phyloP scores from a whole-genome alignment of 2,113 vertebrate genomes.

The Pelecanoides urinatrix region DNA sequence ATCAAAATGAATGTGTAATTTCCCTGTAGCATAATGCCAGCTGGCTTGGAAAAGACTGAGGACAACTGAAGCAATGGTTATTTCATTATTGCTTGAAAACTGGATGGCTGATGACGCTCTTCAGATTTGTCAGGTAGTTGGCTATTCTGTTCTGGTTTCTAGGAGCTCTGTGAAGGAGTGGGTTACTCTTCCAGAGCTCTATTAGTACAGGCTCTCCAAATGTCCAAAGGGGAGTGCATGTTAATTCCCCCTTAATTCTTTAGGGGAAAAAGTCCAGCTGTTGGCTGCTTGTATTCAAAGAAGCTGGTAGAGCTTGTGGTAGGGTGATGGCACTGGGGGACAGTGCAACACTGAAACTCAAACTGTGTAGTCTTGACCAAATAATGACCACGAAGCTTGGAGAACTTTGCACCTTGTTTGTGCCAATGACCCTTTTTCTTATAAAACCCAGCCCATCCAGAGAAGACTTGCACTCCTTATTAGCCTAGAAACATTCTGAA shows the following conservation, averaged over 20 bases:
- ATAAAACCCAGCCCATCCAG: neutral
- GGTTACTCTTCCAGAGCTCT: neutral
- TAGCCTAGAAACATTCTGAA: neutral
- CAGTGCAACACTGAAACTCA: neutral
- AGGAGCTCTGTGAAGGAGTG: neutral
- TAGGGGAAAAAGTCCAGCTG: neutral
- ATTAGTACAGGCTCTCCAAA: neutral
- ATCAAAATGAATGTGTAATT: neutral
- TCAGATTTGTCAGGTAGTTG: neutral
- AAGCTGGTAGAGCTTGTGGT: accelerated
- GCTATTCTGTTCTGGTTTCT: neutral
- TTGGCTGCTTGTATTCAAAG: neutral
- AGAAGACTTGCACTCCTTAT: neutral
- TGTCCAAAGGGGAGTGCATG: neutral
- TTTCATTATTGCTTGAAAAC: neutral
- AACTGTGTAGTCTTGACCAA: neutral
- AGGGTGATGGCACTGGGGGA: too few species aligned
- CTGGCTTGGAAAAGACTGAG: neutral
- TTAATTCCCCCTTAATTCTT: neutral
- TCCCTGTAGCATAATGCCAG: neutral
- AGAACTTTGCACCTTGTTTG: neutral
- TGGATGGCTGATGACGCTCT: neutral
- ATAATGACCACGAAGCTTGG: neutral
- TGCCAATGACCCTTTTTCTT: neutral
- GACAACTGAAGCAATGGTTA: neutral